Conservation (phyloP, 2,797 vertebrate species). For the Malacoraja senta region DNA sequence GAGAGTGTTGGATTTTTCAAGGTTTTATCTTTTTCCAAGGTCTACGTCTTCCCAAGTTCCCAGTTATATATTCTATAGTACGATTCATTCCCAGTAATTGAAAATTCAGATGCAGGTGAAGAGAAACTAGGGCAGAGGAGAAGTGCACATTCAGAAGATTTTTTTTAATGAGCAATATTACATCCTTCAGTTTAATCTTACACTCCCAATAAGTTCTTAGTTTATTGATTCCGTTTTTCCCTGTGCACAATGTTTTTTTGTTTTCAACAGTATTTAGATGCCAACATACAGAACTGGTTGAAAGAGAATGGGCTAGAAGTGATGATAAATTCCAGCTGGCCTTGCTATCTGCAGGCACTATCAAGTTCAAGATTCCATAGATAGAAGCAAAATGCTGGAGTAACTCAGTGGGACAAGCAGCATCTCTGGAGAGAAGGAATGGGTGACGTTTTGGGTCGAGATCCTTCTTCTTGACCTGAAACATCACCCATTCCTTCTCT, state of each 20-base stretch:
- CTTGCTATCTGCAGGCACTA: too few relatives aligned
- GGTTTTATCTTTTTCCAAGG: background rate
- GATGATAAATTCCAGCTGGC: too few relatives aligned
- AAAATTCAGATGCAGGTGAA: background rate
- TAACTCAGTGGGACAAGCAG: too few relatives aligned
- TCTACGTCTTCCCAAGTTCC: background rate
- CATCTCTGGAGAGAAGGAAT: too few relatives aligned
- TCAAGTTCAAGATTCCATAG: too few relatives aligned
- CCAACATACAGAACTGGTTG: too few relatives aligned
- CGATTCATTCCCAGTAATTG: background rate
- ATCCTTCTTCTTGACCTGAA: too few relatives aligned
- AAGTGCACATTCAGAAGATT: background rate
- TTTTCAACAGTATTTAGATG: background rate
- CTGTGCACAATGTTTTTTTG: background rate
- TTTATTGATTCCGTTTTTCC: background rate
- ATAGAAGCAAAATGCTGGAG: too few relatives aligned
- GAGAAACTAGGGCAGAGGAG: background rate
- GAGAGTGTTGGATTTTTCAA: background rate
- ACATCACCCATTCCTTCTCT: too few relatives aligned
- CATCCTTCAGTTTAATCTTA: background rate
- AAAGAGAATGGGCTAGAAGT: too few relatives aligned
- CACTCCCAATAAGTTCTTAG: background rate
- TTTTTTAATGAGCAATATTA: background rate
- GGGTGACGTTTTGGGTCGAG: too few relatives aligned
- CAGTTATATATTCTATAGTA: background rate